Evolutionary conservation across 2,888 invertebrate species (phyloP).

Genomic region (Catocala fraxini): DNA sequence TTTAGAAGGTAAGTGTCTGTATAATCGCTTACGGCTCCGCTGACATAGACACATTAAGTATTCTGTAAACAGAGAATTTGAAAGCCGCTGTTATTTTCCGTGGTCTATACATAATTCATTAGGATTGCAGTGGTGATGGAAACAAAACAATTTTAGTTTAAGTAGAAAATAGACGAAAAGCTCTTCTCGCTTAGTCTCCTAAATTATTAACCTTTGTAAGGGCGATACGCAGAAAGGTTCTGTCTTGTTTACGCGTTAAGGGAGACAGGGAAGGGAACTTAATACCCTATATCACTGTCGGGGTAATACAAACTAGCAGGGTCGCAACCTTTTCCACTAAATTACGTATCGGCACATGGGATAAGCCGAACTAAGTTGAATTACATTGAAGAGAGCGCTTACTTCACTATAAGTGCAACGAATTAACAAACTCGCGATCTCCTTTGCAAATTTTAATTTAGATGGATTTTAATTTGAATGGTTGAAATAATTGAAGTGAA

Average conservation of each 20-base stretch:
- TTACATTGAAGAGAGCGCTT: constrained; percentile 70
- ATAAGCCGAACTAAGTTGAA: constrained; percentile 82
- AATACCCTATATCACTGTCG: constrained; percentile 87
- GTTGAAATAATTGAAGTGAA: constrained; percentile 4
- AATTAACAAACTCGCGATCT: constrained; percentile 47
- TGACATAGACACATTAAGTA: constrained; percentile 41
- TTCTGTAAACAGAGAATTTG: constrained; percentile 52
- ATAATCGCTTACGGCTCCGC: constrained; percentile 33
- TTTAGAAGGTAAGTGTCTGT: constrained; percentile 5
- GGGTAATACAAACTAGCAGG: constrained; percentile 85
- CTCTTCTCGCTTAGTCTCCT: constrained; percentile 80
- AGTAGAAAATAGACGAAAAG: constrained; percentile 77
- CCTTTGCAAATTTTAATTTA: constrained; percentile 22
- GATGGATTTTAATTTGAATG: constrained; percentile 6
- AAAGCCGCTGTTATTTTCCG: constrained; percentile 52
- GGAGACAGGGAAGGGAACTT: constrained; percentile 84
- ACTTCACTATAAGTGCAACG: constrained; percentile 65
- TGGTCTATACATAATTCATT: constrained; percentile 63
- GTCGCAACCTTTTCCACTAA: constrained; percentile 86
- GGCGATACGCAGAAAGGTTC: constrained; percentile 85
- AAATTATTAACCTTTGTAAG: constrained; percentile 85
- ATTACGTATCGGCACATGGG: constrained; percentile 85
- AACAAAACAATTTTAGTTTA: constrained; percentile 79
- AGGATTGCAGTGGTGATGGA: constrained; percentile 67
- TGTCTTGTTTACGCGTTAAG: constrained; percentile 86